phyloP scores from a whole-genome alignment of 2,113 vertebrate species.

The Panthera leo region DNA sequence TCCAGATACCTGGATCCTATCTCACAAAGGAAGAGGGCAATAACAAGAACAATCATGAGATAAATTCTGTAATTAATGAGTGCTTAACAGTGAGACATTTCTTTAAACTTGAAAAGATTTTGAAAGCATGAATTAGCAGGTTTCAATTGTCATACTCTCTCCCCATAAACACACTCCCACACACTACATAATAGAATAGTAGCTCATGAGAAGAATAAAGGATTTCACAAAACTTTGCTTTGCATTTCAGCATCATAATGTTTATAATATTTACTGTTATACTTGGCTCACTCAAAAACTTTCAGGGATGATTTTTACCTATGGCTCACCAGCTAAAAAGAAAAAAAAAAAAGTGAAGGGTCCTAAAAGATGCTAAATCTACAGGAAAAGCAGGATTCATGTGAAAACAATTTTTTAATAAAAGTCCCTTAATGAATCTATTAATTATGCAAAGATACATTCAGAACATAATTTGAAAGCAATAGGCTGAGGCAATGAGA shows the following conservation, averaged over 20 bases:
- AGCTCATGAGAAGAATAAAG: neutral
- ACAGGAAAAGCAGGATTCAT: neutral
- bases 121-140: neutral
- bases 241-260: neutral
- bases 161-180: neutral
- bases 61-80: neutral
- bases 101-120: neutral
- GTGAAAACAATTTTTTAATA: neutral
- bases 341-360: neutral
- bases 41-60: neutral
- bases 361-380: neutral
- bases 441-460: constrained; percentile 1
- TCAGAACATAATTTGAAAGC: neutral
- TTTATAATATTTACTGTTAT: neutral
- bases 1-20: neutral
- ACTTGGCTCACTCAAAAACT: neutral
- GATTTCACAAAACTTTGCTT: neutral
- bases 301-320: neutral
- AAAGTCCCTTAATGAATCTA: neutral
- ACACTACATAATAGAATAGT: neutral
- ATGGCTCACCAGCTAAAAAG: neutral
- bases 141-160: neutral
- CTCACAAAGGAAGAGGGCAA: neutral
- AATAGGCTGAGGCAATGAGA: neutral
- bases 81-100: neutral